Evolutionary conservation across 2,888 invertebrate genomes (phyloP).

Genomic region (Parnassius mnemosyne): DNA sequence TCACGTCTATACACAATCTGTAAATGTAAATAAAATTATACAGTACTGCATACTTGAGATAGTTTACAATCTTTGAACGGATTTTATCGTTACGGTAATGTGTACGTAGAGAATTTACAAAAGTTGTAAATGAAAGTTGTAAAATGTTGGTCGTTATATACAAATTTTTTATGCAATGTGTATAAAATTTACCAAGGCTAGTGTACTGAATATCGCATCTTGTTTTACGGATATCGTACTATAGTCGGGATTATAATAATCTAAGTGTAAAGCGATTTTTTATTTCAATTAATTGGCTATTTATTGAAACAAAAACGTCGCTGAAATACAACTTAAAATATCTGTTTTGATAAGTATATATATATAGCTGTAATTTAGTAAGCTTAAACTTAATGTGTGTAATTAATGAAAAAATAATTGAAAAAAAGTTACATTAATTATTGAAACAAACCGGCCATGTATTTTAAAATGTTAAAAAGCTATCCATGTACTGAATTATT

Average conservation of each 20-base stretch:
- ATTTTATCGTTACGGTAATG: no score
- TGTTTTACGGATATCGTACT: neutral
- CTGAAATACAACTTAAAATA: slow-evolving; percentile 34
- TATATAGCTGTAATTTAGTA: slow-evolving; percentile 63
- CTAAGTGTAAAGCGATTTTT: neutral
- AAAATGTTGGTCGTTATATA: no score
- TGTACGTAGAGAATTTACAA: no score
- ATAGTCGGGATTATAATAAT: neutral
- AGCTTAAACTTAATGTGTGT: slow-evolving; percentile 37
- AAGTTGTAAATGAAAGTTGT: no score
- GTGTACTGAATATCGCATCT: neutral
- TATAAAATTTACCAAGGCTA: neutral
- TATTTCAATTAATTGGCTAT: slow-evolving; percentile 15
- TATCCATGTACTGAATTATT: slow-evolving; percentile 57
- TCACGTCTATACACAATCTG: no score
- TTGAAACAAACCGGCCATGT: slow-evolving; percentile 73
- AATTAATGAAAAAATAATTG: slow-evolving; percentile 33
- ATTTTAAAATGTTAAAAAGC: slow-evolving; percentile 35
- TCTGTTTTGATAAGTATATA: slow-evolving; percentile 54
- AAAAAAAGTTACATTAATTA: slow-evolving; percentile 44
- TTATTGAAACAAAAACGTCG: slow-evolving; percentile 32
- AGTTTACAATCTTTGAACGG: neutral
- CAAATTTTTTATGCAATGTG: no score
- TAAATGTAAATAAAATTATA: neutral
- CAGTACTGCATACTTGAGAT: neutral